Evolutionary conservation across 2,888 invertebrate genomes (phyloP), one percentile per base, ranked within the genome.

Genomic region (Rotaria macrura): DNA sequence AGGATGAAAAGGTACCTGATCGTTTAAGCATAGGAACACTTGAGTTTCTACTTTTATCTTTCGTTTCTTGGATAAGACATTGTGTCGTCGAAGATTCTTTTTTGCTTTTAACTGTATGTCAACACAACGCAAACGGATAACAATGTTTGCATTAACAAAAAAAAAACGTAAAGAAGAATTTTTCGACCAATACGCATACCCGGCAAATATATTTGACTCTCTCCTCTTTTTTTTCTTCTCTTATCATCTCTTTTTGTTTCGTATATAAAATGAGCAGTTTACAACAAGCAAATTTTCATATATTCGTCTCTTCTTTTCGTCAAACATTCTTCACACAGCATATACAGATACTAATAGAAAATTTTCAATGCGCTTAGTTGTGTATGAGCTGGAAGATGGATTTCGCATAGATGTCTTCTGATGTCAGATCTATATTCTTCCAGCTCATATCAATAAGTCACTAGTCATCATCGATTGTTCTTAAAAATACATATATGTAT

Each of bases 391-490:
- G 79, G 79, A 79, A 79, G 79, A 79, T 79, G 79, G 79, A 79
- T 79, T 43, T 40, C 43, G 79, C 79, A 79, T 79, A 43, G 79
- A 65, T 34, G 65, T 79, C 40, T 43, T 43, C 43, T n/a, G 43
- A 79, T 79, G 79, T n/a, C 79, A 79, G 79, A 79, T 79, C 74
- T 79, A 79, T 79, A 79, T 79, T 79, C 74, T 79, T 79, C 74
- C 74, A 79, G 74, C 74, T 79, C 74, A 79, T 43, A 79, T 65
- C 65, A 65, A 65, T 65, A 65, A 65, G 65, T 65, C 34, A 10
- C 65, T 65, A 65, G 65, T 65, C 65, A 65, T 65, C 14, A 65
- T 65, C 65, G 34, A 34, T 25, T 54, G 3, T 54, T 54, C 23
- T 6, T 54, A 49, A 17, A 49, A 14, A 49, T 49, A 49, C 17